Base-by-base conservation (phyloP, 2,113 vertebrate species). In the Rhabdornis inornatus region DNA sequence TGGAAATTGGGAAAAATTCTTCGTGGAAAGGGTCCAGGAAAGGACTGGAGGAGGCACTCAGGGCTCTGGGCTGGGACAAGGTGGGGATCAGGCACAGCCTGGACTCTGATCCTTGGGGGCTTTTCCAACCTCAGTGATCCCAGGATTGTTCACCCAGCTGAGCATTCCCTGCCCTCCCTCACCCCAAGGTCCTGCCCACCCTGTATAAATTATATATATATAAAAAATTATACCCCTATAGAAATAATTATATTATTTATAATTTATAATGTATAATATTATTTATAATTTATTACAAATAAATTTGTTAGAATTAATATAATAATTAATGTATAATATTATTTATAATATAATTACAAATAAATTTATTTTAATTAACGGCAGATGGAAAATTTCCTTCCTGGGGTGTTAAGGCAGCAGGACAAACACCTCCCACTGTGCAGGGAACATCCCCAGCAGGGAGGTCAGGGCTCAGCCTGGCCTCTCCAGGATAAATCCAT, bases 81-180 rank as follows among this genome's bases (percentile, higher is more conserved):
- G n/a, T 37, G 50, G 33, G 40, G 2, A 39, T 16, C 1, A 0
- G 13, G 3, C 27, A 13, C 42, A 39, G 17, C 2, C 11, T 3
- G 52, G 42, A 28, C 7, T 49, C 2, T 47, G 23, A 4, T 22
- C 53, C 24, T 22, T 3, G 30, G 28, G 18, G 13, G 35, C 6
- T 59, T 59, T 59, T 82, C 79, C 53, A 69, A 1, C 35, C 55
- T 28, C 35, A 23, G 2, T 1, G 20, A 44, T 31, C 10, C 44
- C 20, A 56, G 45, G 13, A 31, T 24, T 42, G 25, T 24, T 64
- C 13, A 47, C 28, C 8, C 13, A 39, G 14, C 6, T 1, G 17
- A 59, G 12, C 11, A 4, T 49, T 74, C n/a, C 47, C 1, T 8
- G 20, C 33, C 30, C 19, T 64, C 13, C 16, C 42, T 83, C 25